Conservation (phyloP, 2,888 invertebrate genomes). For the Exephanes ischioxanthus region DNA sequence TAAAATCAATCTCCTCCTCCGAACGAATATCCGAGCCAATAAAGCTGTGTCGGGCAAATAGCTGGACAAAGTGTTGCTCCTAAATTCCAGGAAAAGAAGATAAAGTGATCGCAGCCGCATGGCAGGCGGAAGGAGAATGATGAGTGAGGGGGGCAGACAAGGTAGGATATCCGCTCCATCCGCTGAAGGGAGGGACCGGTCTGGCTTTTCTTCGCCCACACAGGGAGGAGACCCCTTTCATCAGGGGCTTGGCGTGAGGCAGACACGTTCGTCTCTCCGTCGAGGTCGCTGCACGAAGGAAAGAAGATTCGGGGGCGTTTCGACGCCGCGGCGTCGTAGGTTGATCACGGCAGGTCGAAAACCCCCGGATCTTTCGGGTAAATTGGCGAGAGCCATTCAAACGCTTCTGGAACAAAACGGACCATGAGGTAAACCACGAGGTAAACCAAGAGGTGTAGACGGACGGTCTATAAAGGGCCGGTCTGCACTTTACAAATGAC, state of each 20-base stretch:
- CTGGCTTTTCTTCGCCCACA: constrained; percentile 21
- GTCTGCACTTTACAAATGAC: not conserved
- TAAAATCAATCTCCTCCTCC: not conserved
- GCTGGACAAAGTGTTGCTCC: constrained; percentile 29
- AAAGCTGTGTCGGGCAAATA: constrained; percentile 33
- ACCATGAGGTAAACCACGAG: not conserved
- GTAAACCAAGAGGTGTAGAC: not conserved
- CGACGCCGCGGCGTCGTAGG: constrained; percentile 20
- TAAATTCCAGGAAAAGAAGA: constrained; percentile 25
- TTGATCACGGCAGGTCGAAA: constrained; percentile 21
- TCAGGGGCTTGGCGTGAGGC: constrained; percentile 52
- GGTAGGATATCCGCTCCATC: constrained; percentile 31
- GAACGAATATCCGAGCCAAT: constrained; percentile 14
- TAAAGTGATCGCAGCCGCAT: constrained; percentile 16
- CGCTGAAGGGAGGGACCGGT: constrained; percentile 46
- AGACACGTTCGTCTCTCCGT: constrained; percentile 69
- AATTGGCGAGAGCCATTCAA: constrained; percentile 33
- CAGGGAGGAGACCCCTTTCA: constrained; percentile 27
- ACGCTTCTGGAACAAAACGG: not conserved
- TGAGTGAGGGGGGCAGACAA: constrained; percentile 40
- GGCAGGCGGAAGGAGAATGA: constrained; percentile 27
- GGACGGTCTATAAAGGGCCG: constrained; percentile 17
- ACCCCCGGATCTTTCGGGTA: not conserved
- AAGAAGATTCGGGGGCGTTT: constrained; percentile 34
- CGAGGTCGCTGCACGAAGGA: constrained; percentile 34